These are phyloP conservation scores for Drosophila pectinifera DNA, from an alignment of 1,140 invertebrate genomes.

Conservation along the genomic window DNA sequence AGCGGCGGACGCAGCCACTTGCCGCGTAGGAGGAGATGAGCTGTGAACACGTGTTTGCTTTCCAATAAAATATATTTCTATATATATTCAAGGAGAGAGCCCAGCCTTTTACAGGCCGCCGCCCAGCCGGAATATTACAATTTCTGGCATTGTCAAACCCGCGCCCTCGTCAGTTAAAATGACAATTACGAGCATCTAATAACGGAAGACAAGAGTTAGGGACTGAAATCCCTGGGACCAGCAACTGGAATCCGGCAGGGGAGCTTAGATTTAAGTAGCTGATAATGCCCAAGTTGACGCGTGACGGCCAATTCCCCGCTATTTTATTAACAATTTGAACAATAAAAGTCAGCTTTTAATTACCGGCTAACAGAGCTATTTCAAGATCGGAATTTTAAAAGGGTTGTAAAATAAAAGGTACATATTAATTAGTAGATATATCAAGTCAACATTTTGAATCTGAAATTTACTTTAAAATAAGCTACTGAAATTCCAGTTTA, in stretches of 20 bases:
- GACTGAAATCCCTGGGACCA: slow-evolving; percentile 1
- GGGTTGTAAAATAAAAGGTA: background rate
- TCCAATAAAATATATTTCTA: slow-evolving; percentile 62
- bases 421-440: no score
- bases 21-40: slow-evolving; percentile 38
- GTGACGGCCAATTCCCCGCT: slow-evolving; percentile 44
- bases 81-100: slow-evolving; percentile 20
- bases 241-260: slow-evolving; percentile 2
- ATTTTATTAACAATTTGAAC: slow-evolving; percentile 55
- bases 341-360: slow-evolving; percentile 44
- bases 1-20: slow-evolving; percentile 21
- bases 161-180: slow-evolving; percentile 28
- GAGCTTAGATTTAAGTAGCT: slow-evolving; percentile 60
- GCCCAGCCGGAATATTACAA: slow-evolving; percentile 34
- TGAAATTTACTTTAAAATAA: no score
- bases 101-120: slow-evolving; percentile 25
- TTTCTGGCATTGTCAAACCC: slow-evolving; percentile 47
- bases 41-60: slow-evolving; percentile 70
- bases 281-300: slow-evolving; percentile 51
- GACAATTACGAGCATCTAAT: slow-evolving; percentile 53
- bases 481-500: no score
- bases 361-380: background rate
- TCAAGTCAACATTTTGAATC: no score
- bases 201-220: slow-evolving; percentile 11
- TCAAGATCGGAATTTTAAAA: background rate